phyloP scores from a whole-genome alignment of 2,888 invertebrate genomes.

The Clivina fossor region DNA sequence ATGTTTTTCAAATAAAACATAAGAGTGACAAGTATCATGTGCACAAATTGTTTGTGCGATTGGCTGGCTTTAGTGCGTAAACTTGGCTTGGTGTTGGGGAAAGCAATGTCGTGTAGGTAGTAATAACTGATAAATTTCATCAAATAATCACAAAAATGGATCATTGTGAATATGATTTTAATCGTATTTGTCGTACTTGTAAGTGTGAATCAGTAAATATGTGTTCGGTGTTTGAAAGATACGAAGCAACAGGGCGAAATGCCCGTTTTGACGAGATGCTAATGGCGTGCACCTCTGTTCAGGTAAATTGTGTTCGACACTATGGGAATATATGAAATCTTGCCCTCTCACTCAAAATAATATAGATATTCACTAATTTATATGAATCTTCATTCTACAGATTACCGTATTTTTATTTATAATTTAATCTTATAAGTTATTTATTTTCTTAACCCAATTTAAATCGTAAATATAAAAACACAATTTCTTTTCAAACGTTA shows the following conservation, averaged over 20 bases:
- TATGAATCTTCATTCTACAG: slow-evolving; percentile 2
- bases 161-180: slow-evolving; percentile 46
- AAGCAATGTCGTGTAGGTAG: slow-evolving; percentile 35
- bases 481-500: slow-evolving; percentile 21
- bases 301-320: slow-evolving; percentile 47
- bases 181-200: slow-evolving; percentile 52
- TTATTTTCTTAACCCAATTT: not conserved
- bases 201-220: slow-evolving; percentile 48
- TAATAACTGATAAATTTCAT: slow-evolving; percentile 29
- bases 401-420: not conserved
- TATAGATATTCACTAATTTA: not conserved
- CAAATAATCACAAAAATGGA: slow-evolving; percentile 45
- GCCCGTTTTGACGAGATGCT: slow-evolving; percentile 56
- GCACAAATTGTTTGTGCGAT: slow-evolving; percentile 26
- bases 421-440: not conserved
- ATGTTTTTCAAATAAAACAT: slow-evolving; percentile 3
- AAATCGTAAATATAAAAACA: slow-evolving; percentile 17
- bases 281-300: slow-evolving; percentile 53
- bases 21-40: slow-evolving; percentile 11
- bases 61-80: slow-evolving; percentile 33
- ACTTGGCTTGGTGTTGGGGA: slow-evolving; percentile 33
- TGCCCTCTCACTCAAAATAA: slow-evolving; percentile 22
- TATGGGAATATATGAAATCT: slow-evolving; percentile 24
- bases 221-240: slow-evolving; percentile 49
- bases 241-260: slow-evolving; percentile 46